A percentile compares a stretch with the other conserved stretches of the same genome.
Evolutionary conservation across 2,888 invertebrate genomes (phyloP).

Genomic region (Tinea trinotella): DNA sequence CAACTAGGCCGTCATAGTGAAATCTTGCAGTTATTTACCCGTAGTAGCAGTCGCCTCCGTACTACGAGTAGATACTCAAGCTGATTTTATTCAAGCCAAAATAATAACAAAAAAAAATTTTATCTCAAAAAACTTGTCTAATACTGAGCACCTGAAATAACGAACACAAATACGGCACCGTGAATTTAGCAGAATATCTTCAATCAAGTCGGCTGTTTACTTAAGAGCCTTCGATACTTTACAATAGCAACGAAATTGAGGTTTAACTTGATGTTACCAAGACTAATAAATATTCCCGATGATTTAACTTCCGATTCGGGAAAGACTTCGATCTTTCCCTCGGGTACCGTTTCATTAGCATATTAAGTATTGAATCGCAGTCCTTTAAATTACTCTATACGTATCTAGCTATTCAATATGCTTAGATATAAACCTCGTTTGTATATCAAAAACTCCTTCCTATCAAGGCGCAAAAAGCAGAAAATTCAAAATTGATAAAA

Average conservation of each 20-base stretch:
- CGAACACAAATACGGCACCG: not conserved
- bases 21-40: no score
- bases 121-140: not conserved
- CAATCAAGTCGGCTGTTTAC: conserved; percentile 7
- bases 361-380: conserved; percentile 26
- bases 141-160: not conserved
- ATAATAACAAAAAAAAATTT: no score
- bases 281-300: conserved; percentile 26
- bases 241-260: conserved; percentile 12
- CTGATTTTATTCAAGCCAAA: no score
- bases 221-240: conserved; percentile 10
- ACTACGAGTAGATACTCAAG: no score
- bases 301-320: conserved; percentile 58
- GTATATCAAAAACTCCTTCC: no score
- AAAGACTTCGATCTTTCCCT: conserved; percentile 56
- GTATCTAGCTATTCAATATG: no score
- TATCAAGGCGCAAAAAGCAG: no score
- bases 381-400: not conserved
- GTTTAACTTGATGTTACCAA: not conserved
- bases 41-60: no score
- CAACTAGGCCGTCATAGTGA: no score
- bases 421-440: no score
- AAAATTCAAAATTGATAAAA: no score
- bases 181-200: not conserved
- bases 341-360: conserved; percentile 56